Conservation (phyloP, 1,140 invertebrate species). For the Caenorhabditis inopinata region DNA sequence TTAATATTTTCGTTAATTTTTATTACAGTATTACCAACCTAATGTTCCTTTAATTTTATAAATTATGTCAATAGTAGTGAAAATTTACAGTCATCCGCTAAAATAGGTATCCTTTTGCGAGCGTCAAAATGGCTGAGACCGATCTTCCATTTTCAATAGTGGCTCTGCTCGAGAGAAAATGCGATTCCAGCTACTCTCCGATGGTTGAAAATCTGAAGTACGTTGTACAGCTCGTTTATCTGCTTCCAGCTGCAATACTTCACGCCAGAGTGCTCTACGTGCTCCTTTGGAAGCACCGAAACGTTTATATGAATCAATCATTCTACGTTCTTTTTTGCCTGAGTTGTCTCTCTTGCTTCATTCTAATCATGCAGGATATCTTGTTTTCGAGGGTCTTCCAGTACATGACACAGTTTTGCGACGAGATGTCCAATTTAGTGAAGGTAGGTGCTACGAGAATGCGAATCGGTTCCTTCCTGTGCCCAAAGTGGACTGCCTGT, state of each 20-base stretch:
- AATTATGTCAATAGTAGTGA: no score
- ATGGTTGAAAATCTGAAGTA: not conserved
- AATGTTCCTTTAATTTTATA: no score
- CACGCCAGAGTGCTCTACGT: not conserved
- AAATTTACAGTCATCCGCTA: no score
- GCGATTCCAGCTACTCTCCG: not conserved
- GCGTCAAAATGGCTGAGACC: not conserved
- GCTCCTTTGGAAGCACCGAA: not conserved
- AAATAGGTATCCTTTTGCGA: no score
- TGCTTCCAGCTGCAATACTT: not conserved
- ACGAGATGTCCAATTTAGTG: not conserved
- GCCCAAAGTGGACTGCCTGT: no score
- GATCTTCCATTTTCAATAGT: not conserved
- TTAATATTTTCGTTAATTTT: no score
- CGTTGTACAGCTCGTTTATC: not conserved
- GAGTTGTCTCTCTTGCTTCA: not conserved
- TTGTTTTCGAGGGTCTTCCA: not conserved
- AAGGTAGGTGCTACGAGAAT: no score
- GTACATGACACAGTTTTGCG: constrained; percentile 7
- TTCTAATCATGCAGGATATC: not conserved
- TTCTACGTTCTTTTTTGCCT: not conserved
- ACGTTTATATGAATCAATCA: constrained; percentile 4
- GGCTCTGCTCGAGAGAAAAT: not conserved
- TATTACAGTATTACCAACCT: no score
- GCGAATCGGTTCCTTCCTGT: no score